phyloP scores from a whole-genome alignment of 2,113 vertebrate species.

The Neogobius melanostomus region DNA sequence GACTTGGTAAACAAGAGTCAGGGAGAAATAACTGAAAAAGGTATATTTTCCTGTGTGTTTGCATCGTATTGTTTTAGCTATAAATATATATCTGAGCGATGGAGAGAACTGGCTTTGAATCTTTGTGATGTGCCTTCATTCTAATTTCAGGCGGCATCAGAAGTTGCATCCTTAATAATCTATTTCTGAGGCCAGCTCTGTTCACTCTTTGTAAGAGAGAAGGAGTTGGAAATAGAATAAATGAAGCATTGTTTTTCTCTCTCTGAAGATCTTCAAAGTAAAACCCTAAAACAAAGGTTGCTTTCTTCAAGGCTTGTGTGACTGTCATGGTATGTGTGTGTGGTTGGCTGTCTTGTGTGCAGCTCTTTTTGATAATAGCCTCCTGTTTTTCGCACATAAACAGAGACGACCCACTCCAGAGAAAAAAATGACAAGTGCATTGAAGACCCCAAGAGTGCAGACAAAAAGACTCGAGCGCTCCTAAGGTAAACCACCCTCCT shows the following conservation, averaged over 20 bases:
- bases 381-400: conserved; percentile 49
- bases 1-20: conserved; percentile 71
- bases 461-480: conserved; percentile 88
- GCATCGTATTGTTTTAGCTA: conserved; percentile 71
- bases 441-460: conserved; percentile 87
- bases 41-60: conserved; percentile 69
- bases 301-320: conserved; percentile 75
- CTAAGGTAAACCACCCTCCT: conserved; percentile 80
- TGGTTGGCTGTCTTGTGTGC: conserved; percentile 35
- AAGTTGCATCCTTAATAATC: conserved; percentile 72
- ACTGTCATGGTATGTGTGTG: conserved; percentile 50
- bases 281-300: conserved; percentile 78
- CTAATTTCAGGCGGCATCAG: conserved; percentile 75
- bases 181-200: conserved; percentile 63
- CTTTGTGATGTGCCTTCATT: conserved; percentile 63
- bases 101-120: conserved; percentile 71
- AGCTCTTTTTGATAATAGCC: conserved; percentile 71
- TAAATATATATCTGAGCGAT: conserved; percentile 77
- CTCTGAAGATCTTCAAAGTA: conserved; percentile 81
- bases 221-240: conserved; percentile 79
- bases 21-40: conserved; percentile 59
- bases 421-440: conserved; percentile 87
- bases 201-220: conserved; percentile 58
- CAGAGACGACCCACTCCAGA: conserved; percentile 86
- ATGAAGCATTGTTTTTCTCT: conserved; percentile 76